phyloP scores from a whole-genome alignment of 2,888 invertebrate species.

The Pristionchus exspectatus region DNA sequence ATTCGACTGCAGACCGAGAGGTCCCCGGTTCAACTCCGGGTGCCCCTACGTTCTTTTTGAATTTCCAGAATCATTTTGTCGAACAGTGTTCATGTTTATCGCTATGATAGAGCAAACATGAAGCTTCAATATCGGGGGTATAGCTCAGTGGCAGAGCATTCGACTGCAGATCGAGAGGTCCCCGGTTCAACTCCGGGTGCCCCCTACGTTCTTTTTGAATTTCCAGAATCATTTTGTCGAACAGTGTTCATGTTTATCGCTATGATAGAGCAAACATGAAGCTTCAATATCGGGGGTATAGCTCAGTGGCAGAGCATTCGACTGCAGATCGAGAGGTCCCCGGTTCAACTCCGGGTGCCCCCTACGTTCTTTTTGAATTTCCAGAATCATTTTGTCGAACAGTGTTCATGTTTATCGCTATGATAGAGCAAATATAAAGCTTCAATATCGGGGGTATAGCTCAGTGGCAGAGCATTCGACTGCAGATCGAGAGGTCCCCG shows the following conservation, averaged over 20 bases:
- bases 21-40: slow-evolving; percentile 69
- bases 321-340: slow-evolving; percentile 73
- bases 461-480: slow-evolving; percentile 73
- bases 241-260: too few relatives aligned
- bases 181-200: slow-evolving; percentile 68
- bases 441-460: slow-evolving; percentile 63
- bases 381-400: neutral
- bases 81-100: too few relatives aligned
- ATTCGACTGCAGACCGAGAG: slow-evolving; percentile 74
- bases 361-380: slow-evolving; percentile 53
- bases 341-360: slow-evolving; percentile 68
- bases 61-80: too few relatives aligned
- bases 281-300: slow-evolving; percentile 62
- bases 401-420: neutral
- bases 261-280: neutral
- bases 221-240: neutral
- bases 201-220: slow-evolving; percentile 55
- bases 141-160: slow-evolving; percentile 73
- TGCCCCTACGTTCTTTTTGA: slow-evolving; percentile 56
- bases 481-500: slow-evolving; percentile 72
- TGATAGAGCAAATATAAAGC: neutral
- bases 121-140: slow-evolving; percentile 59
- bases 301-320: slow-evolving; percentile 73
- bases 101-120: neutral
- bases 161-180: slow-evolving; percentile 74